Evolutionary conservation across 2,888 invertebrate species (phyloP).

Genomic region (Strigamia crassipes): DNA sequence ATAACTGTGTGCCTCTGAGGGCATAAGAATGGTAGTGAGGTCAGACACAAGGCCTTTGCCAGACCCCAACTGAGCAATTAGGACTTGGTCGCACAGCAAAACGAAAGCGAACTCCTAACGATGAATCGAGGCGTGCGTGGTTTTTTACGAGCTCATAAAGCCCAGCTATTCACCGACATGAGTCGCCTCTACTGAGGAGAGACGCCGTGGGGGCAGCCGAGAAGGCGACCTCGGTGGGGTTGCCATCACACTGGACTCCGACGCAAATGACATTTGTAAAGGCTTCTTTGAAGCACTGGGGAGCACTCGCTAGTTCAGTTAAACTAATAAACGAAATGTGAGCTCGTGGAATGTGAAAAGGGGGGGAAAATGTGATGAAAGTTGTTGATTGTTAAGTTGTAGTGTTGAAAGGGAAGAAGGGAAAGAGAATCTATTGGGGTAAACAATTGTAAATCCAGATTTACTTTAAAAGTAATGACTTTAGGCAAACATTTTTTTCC

Average conservation of each 20-base stretch:
- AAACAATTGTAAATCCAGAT: not conserved
- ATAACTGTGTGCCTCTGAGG: slow-evolving; percentile 22
- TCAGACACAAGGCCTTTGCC: slow-evolving; percentile 24
- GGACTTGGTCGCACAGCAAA: slow-evolving; percentile 34
- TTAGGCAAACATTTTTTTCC: not conserved
- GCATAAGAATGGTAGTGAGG: slow-evolving; percentile 23
- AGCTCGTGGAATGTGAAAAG: not conserved
- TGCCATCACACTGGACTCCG: slow-evolving; percentile 10
- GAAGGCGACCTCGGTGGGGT: slow-evolving; percentile 5
- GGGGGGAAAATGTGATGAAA: not conserved
- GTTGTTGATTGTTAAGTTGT: not conserved
- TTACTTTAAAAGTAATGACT: no score
- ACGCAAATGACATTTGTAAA: slow-evolving; percentile 31
- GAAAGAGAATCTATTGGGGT: not conserved
- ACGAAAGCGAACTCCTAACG: slow-evolving; percentile 27
- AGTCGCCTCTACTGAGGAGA: slow-evolving; percentile 13
- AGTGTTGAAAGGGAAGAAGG: not conserved
- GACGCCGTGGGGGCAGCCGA: not conserved
- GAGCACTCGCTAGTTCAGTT: slow-evolving; percentile 19
- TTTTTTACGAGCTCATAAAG: slow-evolving; percentile 37
- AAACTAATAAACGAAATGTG: slow-evolving; percentile 27
- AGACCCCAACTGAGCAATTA: slow-evolving; percentile 37
- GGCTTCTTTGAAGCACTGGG: slow-evolving; percentile 1
- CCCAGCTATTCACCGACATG: slow-evolving; percentile 27
- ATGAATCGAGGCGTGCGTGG: slow-evolving; percentile 37